Percentiles rank a stretch among this genome's conserved stretches.
These are phyloP conservation scores for Saccostrea glomerata DNA, from an alignment of 1,140 invertebrate species.

Conservation along the genomic window DNA sequence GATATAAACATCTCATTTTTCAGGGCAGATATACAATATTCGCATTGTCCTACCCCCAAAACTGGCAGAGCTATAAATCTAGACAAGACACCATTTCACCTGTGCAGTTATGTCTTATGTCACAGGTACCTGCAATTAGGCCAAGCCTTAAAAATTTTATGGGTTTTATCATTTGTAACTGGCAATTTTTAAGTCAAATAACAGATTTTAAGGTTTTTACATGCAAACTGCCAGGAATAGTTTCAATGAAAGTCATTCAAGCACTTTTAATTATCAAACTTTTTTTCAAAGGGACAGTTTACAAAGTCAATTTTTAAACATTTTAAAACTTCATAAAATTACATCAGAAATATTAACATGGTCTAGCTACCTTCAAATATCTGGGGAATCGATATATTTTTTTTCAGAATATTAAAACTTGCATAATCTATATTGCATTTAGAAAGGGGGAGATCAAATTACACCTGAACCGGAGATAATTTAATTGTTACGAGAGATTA, in stretches of 20 bases:
- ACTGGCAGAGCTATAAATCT: not conserved
- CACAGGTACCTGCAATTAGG: slow-evolving; percentile 12
- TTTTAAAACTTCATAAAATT: no score
- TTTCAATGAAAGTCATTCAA: not conserved
- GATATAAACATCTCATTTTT: slow-evolving; percentile 38
- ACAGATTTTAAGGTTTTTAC: no score
- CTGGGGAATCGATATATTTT: no score
- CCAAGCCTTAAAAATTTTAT: not conserved
- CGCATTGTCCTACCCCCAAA: slow-evolving; percentile 9
- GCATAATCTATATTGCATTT: no score
- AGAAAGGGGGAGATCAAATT: no score
- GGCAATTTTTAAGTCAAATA: not conserved
- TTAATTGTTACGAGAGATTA: no score
- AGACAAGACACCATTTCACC: slow-evolving; percentile 25
- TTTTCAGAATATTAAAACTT: no score
- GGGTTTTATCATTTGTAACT: not conserved
- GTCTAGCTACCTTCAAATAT: no score
- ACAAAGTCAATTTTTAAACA: not conserved
- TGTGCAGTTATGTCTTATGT: not conserved
- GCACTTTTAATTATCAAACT: not conserved
- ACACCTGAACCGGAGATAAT: no score
- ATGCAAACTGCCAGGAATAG: no score
- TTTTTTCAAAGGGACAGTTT: not conserved
- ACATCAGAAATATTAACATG: no score
- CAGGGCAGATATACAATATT: slow-evolving; percentile 28